Conservation (phyloP, 2,888 invertebrate genomes). For the Lycophotia porphyrea region DNA sequence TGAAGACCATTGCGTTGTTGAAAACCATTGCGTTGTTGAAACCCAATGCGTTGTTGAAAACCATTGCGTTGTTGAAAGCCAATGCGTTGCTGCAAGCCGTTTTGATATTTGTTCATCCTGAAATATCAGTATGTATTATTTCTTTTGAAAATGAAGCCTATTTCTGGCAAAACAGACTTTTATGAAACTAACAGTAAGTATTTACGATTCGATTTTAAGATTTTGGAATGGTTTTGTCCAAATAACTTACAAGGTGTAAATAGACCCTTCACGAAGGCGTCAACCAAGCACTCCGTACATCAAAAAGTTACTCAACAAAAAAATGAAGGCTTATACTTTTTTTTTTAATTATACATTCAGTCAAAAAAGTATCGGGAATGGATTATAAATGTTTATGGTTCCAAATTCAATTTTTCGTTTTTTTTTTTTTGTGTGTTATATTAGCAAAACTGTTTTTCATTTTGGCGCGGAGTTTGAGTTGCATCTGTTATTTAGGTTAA, state of each 20-base stretch:
- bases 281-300: too few species aligned
- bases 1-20: slow-evolving; percentile 2
- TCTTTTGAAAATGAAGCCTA: not conserved
- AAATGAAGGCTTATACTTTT: too few species aligned
- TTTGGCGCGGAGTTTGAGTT: too few species aligned
- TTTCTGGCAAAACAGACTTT: not conserved
- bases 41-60: slow-evolving; percentile 23
- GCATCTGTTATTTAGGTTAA: too few species aligned
- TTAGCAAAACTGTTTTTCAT: too few species aligned
- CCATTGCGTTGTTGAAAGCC: slow-evolving; percentile 15
- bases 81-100: slow-evolving; percentile 16
- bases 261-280: too few species aligned
- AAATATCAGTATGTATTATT: not conserved
- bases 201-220: not conserved
- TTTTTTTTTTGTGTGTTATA: too few species aligned
- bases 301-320: too few species aligned
- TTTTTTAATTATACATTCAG: too few species aligned
- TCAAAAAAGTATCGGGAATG: too few species aligned
- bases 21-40: not conserved
- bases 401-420: too few species aligned
- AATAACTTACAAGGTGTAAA: not conserved
- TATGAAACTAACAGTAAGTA: not conserved
- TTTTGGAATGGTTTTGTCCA: not conserved
- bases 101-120: slow-evolving; percentile 26
- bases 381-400: too few species aligned